These are phyloP conservation scores for Nasua narica DNA, from an alignment of 2,797 vertebrate species.

Conservation along the genomic window DNA sequence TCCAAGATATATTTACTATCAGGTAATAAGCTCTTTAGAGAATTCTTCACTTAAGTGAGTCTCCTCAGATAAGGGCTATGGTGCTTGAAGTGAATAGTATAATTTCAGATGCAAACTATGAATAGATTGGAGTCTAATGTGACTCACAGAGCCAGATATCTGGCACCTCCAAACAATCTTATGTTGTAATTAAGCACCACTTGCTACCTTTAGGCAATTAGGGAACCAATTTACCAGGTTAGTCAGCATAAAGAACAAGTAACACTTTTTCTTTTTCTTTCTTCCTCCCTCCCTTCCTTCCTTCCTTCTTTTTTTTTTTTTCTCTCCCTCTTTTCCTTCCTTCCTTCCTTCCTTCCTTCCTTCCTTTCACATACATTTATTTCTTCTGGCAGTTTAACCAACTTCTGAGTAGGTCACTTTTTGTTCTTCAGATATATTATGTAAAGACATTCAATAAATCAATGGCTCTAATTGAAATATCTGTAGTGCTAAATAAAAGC, in stretches of 20 bases:
- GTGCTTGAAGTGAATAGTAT: background rate
- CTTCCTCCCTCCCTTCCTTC: no score
- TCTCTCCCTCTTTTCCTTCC: no score
- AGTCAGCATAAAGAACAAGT: background rate
- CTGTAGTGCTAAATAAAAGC: background rate
- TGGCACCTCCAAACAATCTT: background rate
- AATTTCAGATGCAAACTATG: conserved; percentile 5
- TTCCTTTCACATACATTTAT: background rate
- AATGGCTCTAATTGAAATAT: conserved; percentile 29
- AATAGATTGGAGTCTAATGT: background rate
- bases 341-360: no score
- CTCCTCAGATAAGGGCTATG: background rate
- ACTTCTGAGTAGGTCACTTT: background rate
- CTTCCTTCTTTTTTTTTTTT: background rate
- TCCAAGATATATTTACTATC: background rate
- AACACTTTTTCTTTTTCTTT: background rate
- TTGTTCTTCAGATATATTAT: background rate
- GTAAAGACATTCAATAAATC: background rate
- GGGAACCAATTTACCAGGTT: background rate
- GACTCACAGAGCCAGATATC: background rate
- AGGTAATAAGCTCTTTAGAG: background rate
- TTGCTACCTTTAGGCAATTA: background rate
- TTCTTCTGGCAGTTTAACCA: background rate
- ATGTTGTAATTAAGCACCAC: background rate
- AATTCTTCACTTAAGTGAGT: background rate